Conservation (phyloP, 2,113 vertebrate species). For the Thryonomys swinderianus region DNA sequence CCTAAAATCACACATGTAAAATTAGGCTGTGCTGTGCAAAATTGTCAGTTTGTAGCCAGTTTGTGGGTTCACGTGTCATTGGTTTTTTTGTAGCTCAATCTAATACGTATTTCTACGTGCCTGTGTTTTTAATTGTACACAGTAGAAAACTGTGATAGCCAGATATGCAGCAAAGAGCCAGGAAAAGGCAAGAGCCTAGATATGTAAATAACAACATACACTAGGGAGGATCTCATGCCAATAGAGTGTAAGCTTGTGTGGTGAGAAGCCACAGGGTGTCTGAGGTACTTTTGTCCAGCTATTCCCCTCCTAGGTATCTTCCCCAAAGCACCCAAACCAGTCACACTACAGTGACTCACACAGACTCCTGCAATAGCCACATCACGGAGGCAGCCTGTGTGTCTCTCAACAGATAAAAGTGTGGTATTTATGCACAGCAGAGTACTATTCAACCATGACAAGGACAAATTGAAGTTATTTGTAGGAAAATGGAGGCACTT, state of each 20-base stretch:
- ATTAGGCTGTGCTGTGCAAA: background rate
- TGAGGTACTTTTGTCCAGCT: background rate
- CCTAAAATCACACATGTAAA: constrained; percentile 21
- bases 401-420: background rate
- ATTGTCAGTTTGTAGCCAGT: background rate
- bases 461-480: background rate
- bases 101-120: background rate
- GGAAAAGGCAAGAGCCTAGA: background rate
- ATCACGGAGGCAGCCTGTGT: background rate
- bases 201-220: background rate
- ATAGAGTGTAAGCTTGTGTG: background rate
- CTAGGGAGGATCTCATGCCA: background rate
- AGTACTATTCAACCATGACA: background rate
- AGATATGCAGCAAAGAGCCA: background rate
- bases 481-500: background rate
- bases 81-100: background rate
- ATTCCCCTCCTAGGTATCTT: background rate
- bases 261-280: background rate
- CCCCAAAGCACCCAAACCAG: background rate
- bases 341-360: background rate
- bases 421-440: background rate
- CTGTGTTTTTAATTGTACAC: background rate
- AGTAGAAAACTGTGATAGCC: background rate
- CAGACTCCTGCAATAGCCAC: background rate
- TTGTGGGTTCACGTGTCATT: background rate